Evolutionary conservation across 2,797 vertebrate genomes (phyloP).

Genomic region (Pachyuromys duprasi): DNA sequence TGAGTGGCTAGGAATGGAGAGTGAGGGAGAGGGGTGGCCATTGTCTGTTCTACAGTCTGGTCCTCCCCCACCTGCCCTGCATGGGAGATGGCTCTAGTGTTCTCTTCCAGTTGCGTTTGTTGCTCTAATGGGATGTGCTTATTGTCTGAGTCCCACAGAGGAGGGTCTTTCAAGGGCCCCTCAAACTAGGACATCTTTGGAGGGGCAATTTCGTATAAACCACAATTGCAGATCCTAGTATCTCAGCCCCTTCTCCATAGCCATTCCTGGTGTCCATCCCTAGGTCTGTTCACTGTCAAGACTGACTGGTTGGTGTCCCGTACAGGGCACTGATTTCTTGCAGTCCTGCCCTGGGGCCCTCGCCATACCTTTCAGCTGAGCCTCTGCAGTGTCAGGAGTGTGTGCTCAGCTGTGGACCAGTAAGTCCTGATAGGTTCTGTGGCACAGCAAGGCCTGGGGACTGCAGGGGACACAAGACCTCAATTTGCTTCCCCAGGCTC

Average conservation of each 20-base stretch:
- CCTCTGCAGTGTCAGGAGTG: neutral
- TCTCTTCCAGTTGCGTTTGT: too few species aligned
- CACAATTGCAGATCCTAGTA: neutral
- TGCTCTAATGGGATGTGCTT: neutral
- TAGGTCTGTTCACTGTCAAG: neutral
- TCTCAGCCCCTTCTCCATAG: neutral
- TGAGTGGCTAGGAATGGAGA: neutral
- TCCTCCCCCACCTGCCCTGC: neutral
- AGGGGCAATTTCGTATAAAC: neutral
- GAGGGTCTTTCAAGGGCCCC: neutral
- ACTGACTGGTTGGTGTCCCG: accelerated
- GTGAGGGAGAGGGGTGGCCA: neutral
- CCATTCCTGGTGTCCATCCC: accelerated
- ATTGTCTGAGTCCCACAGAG: neutral
- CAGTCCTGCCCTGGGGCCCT: neutral
- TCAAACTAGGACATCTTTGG: neutral
- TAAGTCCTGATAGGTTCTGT: neutral
- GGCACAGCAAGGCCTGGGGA: neutral
- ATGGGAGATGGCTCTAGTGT: neutral
- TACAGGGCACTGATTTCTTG: neutral
- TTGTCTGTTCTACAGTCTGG: neutral
- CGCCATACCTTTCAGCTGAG: neutral
- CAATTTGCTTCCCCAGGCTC: too few species aligned
- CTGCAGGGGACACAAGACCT: neutral
- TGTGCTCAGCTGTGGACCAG: neutral